Evolutionary conservation across 1,140 invertebrate species (phyloP), one percentile per base, ranked within the genome.

Genomic region (Drosophila asahinai): DNA sequence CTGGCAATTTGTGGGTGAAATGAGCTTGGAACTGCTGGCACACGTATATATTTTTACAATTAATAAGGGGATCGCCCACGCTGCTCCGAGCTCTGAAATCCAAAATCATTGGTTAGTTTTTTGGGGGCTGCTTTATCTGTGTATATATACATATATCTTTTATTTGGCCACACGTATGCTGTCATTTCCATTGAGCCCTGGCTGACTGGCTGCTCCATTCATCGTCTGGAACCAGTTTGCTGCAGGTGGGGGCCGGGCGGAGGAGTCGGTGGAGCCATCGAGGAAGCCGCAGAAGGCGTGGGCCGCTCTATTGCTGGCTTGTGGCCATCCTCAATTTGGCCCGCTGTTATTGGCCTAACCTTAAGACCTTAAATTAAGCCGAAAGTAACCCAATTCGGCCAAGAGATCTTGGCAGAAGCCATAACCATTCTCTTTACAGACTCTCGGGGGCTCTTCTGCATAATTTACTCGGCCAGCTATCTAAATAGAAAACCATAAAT

Each of bases 401-500:
- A 66, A 67, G 47, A 48, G 54, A 82, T 75, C 60, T 65, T 75
- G 49, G 77, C 75, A 73, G 55, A 72, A 73, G 71, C 71, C 67
- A 73, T 73, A 73, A 51, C 55, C 66, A 33, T 73, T 72, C 68
- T 51, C 66, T 40, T 40, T 57, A 57, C 54, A 40, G 54, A 57
- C 22, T 57, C 67, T 40, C 38, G 48, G 70, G 57, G 63, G 36
- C 36, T 38, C 36, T 79, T 86, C 81, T 86, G 75, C 83, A 86
- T 86, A 86, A 82, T 61, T 86, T 86, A 65, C 62, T 60, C 58
- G 38, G 14, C 38, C 30, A 45, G 65, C 65, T 76, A 82, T 71
- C 79, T 79, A 80, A 86, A 86, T 86, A 86, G 83, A 86, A 86
- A 86, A 82, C 79, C 75, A 86, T 89, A 87, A 87, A 89, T 87